Evolutionary conservation across 2,888 invertebrate genomes (phyloP), one percentile per base, ranked within the genome.

Genomic region (Acrobasis repandana): DNA sequence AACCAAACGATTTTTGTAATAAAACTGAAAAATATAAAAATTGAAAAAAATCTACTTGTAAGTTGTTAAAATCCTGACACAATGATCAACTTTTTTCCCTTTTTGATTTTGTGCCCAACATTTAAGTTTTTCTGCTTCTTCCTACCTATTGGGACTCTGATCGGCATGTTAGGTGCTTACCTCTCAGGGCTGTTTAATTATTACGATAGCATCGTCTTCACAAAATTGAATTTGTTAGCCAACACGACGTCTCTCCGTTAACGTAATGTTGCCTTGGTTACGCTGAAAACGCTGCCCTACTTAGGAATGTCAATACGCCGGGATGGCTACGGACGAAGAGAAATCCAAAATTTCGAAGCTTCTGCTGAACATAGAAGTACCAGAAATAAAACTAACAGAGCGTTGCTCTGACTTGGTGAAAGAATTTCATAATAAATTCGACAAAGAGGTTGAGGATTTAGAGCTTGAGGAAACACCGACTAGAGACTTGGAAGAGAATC

Each of bases 301-400:
- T 50, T 43, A 16, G 18, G 1, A 14, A n/a, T n/a, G n/a, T n/a
- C 49, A 60, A 56, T 62, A 18, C 54, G 20, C 18, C 62, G 65
- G 61, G 63, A 91, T 91, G 91, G 67, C 84, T 46, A 90, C 91
- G 5, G 90, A 90, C 60, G 90, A 90, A 68, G 89, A 91, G 10
- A 91, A 91, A 73, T 64, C 72, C 9, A 86, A 88, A 71, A 65
- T 90, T 51, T 67, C 75, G 11, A 90, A 90, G 72, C 78, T 91
- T 48, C 72, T 91, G n/a, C 77, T 85, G 65, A 82, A 76, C 34
- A 64, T 91, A 15, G 88, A 89, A 61, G 80, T 88, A 1, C 83
- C 85, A 0, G 91, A 91, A 61, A 69, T 82, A 1, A 88, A 85
- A 65, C 67, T 90, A 48, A 68, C 89, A 0, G 88, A 90, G 64